Base-by-base conservation (phyloP, 2,797 vertebrate species). In the Chelon labrosus region DNA sequence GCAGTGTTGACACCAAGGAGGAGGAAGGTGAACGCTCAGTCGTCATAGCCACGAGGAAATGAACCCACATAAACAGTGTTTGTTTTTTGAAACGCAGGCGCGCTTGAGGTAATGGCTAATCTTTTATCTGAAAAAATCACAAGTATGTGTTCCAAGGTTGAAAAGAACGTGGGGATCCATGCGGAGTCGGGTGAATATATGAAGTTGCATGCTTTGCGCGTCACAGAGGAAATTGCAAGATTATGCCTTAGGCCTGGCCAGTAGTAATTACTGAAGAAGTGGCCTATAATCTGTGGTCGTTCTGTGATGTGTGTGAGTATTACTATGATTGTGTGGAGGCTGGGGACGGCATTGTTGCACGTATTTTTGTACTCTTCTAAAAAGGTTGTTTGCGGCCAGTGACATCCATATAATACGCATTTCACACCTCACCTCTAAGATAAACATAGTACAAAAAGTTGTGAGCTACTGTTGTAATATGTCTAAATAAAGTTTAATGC, bases 211-310 rank as follows among this genome's bases (percentile, higher is more conserved):
- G 87, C 83, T 85, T 84, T 88, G 85, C 84, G 82, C 86, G 76
- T 94, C 91, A 92, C 73, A 85, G 90, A 94, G 92, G 93, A 94
- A 95, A 94, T 92, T 90, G 88, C 85, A 90, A 94, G 91, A 94
- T 94, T 93, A 92, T 90, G 92, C 89, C 91, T 82, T 93, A 87
- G 91, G 88, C 81, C 88, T 90, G 83, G 84, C 88, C 89, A 93
- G 83, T 93, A 93, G 92, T 84, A 93, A 94, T 95, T 95, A 95
- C 89, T 76, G 86, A 85, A 88, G 85, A 93, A 92, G 92, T 92
- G 92, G 92, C 83, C 92, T 94, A 93, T 94, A 94, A 95, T 95
- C 93, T 95, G 94, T 86, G 93, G 93, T 86, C 56, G 84, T 87
- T 82, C 87, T 86, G 85, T 91, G 88, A 92, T 94, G 89, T 91